Percentiles rank a stretch among this genome's conserved stretches.
Conservation (phyloP, 2,888 invertebrate species). For the Aradus depressus region DNA sequence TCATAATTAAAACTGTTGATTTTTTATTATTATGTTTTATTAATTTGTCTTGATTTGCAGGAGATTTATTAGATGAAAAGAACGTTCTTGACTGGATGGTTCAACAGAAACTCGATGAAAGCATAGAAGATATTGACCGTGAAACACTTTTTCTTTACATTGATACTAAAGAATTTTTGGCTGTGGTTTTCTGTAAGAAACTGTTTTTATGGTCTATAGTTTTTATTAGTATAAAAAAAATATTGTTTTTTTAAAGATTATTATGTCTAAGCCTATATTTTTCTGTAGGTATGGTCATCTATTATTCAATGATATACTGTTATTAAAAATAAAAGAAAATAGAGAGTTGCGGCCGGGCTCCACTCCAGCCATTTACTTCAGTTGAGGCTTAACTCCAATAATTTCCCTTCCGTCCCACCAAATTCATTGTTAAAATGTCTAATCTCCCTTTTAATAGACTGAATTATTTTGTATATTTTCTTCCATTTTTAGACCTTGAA, state of each 20-base stretch:
- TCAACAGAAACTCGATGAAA: constrained; percentile 81
- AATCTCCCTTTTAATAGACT: background rate
- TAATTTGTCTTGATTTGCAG: constrained; percentile 38
- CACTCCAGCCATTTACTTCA: too few relatives aligned
- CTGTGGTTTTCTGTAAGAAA: constrained; percentile 83
- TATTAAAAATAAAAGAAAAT: constrained; percentile 10
- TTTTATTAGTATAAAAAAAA: constrained; percentile 1
- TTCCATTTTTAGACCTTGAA: constrained; percentile 53
- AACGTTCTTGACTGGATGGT: constrained; percentile 85
- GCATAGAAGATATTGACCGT: constrained; percentile 79
- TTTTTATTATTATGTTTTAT: background rate
- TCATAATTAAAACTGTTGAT: too few relatives aligned
- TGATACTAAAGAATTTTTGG: constrained; percentile 80
- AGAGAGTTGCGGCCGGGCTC: too few relatives aligned
- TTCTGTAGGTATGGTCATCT: too few relatives aligned
- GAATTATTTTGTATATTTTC: background rate
- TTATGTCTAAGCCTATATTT: too few relatives aligned
- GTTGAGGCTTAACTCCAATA: too few relatives aligned
- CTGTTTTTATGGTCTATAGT: background rate
- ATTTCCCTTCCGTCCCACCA: background rate
- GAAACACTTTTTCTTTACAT: constrained; percentile 73
- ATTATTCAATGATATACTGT: too few relatives aligned
- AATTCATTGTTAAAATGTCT: background rate
- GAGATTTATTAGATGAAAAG: constrained; percentile 61
- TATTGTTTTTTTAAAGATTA: background rate